Conservation (phyloP, 2,113 vertebrate genomes). For the Pterophyllum scalare region DNA sequence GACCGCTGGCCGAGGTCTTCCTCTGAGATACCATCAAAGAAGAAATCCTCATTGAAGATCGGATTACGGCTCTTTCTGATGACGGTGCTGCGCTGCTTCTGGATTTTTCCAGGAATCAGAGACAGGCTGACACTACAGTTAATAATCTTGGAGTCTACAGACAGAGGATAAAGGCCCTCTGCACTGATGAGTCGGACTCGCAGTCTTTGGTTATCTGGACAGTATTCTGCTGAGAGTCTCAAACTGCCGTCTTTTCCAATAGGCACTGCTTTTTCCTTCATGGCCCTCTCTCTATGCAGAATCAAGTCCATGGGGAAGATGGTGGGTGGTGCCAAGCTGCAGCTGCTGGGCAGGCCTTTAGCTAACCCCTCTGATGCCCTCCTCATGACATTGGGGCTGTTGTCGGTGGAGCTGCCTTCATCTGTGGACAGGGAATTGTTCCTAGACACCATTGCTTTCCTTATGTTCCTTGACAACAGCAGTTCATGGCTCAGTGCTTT, state of each 20-base stretch:
- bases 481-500: constrained; percentile 86
- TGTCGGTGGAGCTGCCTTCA: constrained; percentile 91
- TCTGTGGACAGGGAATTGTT: constrained; percentile 90
- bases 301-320: constrained; percentile 78
- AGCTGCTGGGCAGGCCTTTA: constrained; percentile 69
- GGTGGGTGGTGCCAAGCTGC: constrained; percentile 75
- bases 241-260: constrained; percentile 83
- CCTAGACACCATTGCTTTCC: constrained; percentile 78
- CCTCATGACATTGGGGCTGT: constrained; percentile 86
- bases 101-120: constrained; percentile 84
- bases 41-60: constrained; percentile 92
- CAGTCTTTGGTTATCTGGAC: constrained; percentile 82
- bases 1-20: constrained; percentile 81
- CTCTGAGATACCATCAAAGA: constrained; percentile 86
- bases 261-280: constrained; percentile 83
- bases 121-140: constrained; percentile 88
- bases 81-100: constrained; percentile 88
- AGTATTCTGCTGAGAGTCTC: constrained; percentile 86
- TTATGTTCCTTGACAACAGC: constrained; percentile 78
- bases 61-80: constrained; percentile 90
- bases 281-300: constrained; percentile 76
- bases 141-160: constrained; percentile 82
- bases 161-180: constrained; percentile 81
- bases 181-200: constrained; percentile 87
- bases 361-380: constrained; percentile 82